Conservation (phyloP, 2,113 vertebrate genomes). For the Pteronura brasiliensis region DNA sequence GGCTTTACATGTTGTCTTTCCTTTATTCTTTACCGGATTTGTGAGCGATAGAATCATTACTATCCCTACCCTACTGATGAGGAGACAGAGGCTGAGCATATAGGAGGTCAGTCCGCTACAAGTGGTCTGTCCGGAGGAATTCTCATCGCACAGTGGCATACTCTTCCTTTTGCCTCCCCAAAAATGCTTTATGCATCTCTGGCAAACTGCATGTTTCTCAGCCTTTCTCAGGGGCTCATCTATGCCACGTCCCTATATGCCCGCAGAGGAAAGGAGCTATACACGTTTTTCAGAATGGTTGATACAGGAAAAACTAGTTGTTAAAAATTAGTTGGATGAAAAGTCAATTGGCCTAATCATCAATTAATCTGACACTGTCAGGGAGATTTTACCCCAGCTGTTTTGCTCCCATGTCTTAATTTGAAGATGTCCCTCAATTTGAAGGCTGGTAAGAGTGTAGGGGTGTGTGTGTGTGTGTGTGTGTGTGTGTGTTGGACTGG, state of each 20-base stretch:
- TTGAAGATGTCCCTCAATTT: neutral
- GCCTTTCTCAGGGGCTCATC: neutral
- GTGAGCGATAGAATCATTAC: neutral
- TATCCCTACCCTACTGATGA: neutral
- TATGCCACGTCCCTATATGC: neutral
- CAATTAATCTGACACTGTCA: neutral
- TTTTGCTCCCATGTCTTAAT: neutral
- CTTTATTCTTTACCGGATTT: neutral
- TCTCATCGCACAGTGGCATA: rapidly evolving
- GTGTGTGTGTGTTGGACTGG: neutral
- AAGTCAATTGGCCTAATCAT: neutral
- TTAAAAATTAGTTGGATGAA: neutral
- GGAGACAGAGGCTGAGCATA: neutral
- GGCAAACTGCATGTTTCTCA: neutral
- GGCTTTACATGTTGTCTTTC: neutral
- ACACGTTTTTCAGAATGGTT: neutral
- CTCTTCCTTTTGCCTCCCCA: neutral
- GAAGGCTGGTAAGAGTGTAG: neutral
- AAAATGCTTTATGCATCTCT: no score
- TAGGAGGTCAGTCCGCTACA: neutral
- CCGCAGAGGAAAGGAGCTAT: neutral
- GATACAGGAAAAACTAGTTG: neutral
- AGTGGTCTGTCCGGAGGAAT: neutral
- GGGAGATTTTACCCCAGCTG: neutral
- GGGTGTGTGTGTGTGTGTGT: neutral